Conservation (phyloP, 2,113 vertebrate genomes). For the Ciconia boyciana region DNA sequence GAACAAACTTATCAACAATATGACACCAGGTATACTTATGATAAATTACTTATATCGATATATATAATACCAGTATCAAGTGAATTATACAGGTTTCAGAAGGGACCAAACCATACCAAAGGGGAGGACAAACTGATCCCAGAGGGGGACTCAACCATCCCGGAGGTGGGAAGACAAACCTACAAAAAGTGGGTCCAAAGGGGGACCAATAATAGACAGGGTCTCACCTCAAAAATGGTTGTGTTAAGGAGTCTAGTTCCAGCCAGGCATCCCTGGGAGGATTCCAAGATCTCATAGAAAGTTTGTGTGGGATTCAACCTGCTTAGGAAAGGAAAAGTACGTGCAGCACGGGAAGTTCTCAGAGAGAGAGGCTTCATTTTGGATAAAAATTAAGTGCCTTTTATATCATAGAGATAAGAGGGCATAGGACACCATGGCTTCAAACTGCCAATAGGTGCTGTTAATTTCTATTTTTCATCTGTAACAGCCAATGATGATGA, state of each 20-base stretch:
- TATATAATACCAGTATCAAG: not conserved
- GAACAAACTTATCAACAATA: not conserved
- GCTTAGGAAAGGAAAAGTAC: not conserved
- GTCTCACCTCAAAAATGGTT: not conserved
- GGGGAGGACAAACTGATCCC: not conserved
- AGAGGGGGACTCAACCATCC: too few species aligned
- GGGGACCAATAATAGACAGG: not conserved
- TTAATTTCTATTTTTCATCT: not conserved
- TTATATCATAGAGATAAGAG: not conserved
- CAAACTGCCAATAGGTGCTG: not conserved
- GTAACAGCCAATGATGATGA: not conserved
- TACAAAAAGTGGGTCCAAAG: not conserved
- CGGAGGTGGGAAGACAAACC: not conserved
- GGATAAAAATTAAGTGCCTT: not conserved
- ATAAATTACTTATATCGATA: not conserved
- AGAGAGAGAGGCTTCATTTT: not conserved
- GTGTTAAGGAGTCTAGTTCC: not conserved
- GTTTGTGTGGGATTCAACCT: not conserved
- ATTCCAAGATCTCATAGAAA: not conserved
- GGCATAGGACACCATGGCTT: not conserved
- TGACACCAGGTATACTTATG: not conserved
- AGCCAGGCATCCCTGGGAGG: rapidly evolving
- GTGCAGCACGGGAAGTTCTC: not conserved
- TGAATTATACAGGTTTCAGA: not conserved
- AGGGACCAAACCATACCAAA: not conserved